A percentile compares a stretch with the other conserved stretches of the same genome.
Evolutionary conservation across 1,140 invertebrate species (phyloP).

Genomic region (Pseudomyrmex sp.): DNA sequence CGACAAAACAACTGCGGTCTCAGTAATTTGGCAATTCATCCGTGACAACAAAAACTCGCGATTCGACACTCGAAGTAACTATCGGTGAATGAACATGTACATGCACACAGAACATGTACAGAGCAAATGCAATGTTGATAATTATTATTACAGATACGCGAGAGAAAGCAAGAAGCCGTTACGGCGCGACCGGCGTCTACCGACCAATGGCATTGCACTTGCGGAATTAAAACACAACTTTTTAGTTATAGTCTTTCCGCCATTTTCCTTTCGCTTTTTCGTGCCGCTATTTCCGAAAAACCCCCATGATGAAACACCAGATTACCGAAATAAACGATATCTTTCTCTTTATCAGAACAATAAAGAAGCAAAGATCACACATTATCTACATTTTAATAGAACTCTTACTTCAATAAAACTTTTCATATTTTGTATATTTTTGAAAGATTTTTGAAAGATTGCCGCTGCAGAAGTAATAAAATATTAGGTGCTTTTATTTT

Average conservation of each 20-base stretch:
- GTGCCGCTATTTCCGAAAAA: constrained; percentile 3
- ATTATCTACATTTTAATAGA: too few relatives aligned
- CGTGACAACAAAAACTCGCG: constrained; percentile 46
- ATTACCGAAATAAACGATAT: too few relatives aligned
- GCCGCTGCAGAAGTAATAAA: too few relatives aligned
- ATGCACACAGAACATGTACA: constrained; percentile 14
- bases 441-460: too few relatives aligned
- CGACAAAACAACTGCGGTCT: background rate
- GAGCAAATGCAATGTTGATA: constrained; percentile 58
- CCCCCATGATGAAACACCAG: background rate
- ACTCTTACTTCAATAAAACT: too few relatives aligned
- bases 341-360: too few relatives aligned
- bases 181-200: constrained; percentile 53
- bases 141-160: constrained; percentile 75
- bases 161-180: constrained; percentile 76
- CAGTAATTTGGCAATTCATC: constrained; percentile 47
- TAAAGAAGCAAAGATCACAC: too few relatives aligned
- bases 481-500: too few relatives aligned
- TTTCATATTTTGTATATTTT: too few relatives aligned
- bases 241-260: background rate
- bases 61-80: constrained; percentile 27
- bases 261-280: background rate
- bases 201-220: constrained; percentile 42
- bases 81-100: constrained; percentile 15
- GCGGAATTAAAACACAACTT: constrained; percentile 10